phyloP scores from a whole-genome alignment of 1,140 invertebrate genomes.

The Phocides pigmalion region DNA sequence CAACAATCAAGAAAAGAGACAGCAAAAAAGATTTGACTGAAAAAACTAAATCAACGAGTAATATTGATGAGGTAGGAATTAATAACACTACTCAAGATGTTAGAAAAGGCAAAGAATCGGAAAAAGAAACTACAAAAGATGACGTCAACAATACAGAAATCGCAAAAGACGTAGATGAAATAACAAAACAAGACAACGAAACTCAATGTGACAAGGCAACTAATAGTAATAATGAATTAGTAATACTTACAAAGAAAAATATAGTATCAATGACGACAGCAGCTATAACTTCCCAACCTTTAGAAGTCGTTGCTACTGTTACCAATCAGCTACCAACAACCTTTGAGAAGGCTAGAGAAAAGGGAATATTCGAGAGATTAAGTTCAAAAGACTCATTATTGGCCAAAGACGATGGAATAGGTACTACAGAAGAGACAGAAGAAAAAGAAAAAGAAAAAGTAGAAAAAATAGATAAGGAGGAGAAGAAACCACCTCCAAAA shows the following conservation, averaged over 20 bases:
- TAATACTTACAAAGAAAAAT: conserved; percentile 79
- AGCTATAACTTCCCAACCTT: conserved; percentile 80
- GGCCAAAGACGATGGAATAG: conserved; percentile 60
- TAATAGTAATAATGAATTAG: conserved; percentile 73
- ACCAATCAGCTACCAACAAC: conserved; percentile 79
- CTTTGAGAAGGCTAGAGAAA: conserved; percentile 81
- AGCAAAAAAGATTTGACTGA: conserved; percentile 72
- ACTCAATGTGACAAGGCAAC: conserved; percentile 77
- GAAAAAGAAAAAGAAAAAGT: conserved; percentile 39
- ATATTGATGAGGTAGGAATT: conserved; percentile 56
- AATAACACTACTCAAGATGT: conserved; percentile 40
- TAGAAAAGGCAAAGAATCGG: conserved; percentile 40
- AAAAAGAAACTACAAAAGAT: conserved; percentile 41
- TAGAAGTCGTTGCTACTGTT: conserved; percentile 80
- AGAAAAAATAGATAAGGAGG: conserved; percentile 49
- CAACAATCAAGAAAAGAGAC: conserved; percentile 60
- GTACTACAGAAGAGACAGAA: conserved; percentile 38
- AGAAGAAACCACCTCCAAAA: conserved; percentile 62
- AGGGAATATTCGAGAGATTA: conserved; percentile 75
- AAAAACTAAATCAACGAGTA: conserved; percentile 60
- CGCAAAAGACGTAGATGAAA: conserved; percentile 49
- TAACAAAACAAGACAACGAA: conserved; percentile 74
- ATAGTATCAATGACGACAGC: conserved; percentile 84
- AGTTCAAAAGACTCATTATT: conserved; percentile 79
- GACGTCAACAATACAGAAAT: conserved; percentile 46